phyloP scores from a whole-genome alignment of 1,140 invertebrate genomes.

The Ceratina calcarata region DNA sequence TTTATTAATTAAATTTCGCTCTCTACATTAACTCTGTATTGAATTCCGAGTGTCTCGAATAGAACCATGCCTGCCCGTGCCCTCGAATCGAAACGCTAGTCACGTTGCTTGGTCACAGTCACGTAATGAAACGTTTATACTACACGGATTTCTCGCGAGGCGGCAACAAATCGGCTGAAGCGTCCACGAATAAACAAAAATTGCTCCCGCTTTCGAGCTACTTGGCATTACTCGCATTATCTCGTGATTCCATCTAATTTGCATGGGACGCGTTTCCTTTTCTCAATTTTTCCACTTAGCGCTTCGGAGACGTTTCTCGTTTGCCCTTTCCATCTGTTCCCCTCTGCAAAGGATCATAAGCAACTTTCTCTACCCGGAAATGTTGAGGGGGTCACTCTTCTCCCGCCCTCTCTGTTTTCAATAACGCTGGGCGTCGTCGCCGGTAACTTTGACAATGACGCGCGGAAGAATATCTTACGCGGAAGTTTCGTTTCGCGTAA shows the following conservation, averaged over 20 bases:
- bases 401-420: too few relatives aligned
- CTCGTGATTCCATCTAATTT: not conserved
- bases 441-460: not conserved
- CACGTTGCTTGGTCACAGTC: slow-evolving; percentile 21
- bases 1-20: too few relatives aligned
- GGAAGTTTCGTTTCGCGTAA: slow-evolving; percentile 8
- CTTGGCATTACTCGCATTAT: not conserved
- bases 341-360: slow-evolving; percentile 12
- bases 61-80: not conserved
- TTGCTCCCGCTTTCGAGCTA: not conserved
- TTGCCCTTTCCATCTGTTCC: not conserved
- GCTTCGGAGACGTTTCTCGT: not conserved
- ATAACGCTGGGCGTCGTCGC: not conserved
- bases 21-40: too few relatives aligned
- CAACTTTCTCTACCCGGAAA: slow-evolving; percentile 22
- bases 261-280: not conserved
- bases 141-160: slow-evolving; percentile 16
- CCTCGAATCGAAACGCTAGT: not conserved
- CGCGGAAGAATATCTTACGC: not conserved
- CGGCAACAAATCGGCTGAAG: not conserved
- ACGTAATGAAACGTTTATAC: slow-evolving; percentile 27
- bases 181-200: slow-evolving; percentile 35
- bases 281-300: not conserved
- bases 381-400: too few relatives aligned
- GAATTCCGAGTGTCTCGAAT: not conserved